Evolutionary conservation across 2,797 vertebrate genomes (phyloP).

Genomic region (Sebastes steindachneri): DNA sequence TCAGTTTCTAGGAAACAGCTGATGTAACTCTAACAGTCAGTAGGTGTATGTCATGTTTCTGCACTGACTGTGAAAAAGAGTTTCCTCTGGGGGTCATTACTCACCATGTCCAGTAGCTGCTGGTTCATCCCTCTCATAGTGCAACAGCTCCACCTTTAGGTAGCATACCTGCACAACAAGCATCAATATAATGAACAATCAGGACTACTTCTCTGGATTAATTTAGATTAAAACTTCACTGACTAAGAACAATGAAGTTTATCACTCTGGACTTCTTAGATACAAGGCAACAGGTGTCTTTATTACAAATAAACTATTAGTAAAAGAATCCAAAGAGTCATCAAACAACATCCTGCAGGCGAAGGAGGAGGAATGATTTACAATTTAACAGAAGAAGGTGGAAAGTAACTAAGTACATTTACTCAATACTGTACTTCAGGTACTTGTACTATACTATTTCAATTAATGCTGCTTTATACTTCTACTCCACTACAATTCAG

Average conservation of each 20-base stretch:
- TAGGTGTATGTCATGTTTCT: constrained; percentile 13
- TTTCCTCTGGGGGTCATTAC: constrained; percentile 6
- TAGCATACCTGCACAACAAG: not conserved
- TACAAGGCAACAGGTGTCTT: not conserved
- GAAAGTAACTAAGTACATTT: too few species aligned
- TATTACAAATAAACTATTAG: not conserved
- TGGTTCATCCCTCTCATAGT: not conserved
- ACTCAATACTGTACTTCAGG: not conserved
- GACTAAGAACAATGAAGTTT: not conserved
- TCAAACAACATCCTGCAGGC: not conserved
- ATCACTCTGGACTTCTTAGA: not conserved
- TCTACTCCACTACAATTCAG: not conserved
- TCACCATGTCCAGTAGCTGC: not conserved
- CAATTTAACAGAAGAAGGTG: too few species aligned
- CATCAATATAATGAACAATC: fast-evolving
- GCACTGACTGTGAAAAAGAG: not conserved
- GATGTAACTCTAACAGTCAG: constrained; percentile 27
- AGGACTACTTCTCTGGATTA: not conserved
- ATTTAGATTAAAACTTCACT: not conserved
- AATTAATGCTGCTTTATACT: not conserved
- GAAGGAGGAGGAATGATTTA: not conserved
- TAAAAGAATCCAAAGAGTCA: not conserved
- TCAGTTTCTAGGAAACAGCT: constrained; percentile 23
- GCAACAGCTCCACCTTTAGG: constrained; percentile 24
- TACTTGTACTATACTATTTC: not conserved